A percentile compares a stretch with the other conserved stretches of the same genome.
Conservation (phyloP, 2,888 invertebrate genomes). For the Polietes domitor region DNA sequence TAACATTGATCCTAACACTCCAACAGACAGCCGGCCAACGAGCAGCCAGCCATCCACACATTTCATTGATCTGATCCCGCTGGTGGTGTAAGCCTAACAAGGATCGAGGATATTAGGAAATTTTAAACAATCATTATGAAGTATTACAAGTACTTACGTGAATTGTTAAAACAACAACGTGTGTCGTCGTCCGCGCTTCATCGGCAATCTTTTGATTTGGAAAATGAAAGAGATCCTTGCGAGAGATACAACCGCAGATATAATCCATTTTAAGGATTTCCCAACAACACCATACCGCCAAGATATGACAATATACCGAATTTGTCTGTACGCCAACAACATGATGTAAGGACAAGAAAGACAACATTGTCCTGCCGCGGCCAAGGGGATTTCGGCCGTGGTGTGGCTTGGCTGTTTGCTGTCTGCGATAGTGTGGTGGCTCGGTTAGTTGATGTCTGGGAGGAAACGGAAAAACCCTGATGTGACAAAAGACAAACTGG, state of each 20-base stretch:
- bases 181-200: neutral
- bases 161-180: constrained; percentile 30
- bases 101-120: constrained; percentile 12
- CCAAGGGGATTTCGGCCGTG: constrained; percentile 6
- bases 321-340: neutral
- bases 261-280: constrained; percentile 31
- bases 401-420: neutral
- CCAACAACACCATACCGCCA: neutral
- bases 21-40: neutral
- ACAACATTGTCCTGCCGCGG: neutral
- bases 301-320: neutral
- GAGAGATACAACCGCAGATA: neutral
- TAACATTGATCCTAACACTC: constrained; percentile 8
- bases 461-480: constrained; percentile 48
- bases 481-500: constrained; percentile 49
- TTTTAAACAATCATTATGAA: constrained; percentile 33
- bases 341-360: constrained; percentile 32
- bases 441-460: constrained; percentile 6
- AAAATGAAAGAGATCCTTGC: neutral
- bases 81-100: neutral
- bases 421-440: neutral
- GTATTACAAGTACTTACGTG: constrained; percentile 39
- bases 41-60: neutral
- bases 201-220: neutral
- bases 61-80: neutral